phyloP scores from a whole-genome alignment of 2,113 vertebrate species.

The Oncorhynchus keta region DNA sequence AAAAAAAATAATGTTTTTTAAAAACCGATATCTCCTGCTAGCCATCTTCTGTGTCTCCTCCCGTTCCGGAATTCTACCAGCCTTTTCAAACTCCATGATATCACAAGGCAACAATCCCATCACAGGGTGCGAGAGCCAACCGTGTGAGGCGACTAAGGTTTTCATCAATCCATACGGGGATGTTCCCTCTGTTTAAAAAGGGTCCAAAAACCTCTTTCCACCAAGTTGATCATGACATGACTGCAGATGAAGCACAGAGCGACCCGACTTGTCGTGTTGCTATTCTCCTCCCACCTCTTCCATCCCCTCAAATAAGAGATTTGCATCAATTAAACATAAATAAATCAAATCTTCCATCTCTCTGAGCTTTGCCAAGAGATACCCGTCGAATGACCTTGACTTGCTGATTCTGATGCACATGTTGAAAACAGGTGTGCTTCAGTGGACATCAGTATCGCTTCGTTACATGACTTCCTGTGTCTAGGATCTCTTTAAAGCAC shows the following conservation, averaged over 20 bases:
- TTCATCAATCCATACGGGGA: constrained; percentile 55
- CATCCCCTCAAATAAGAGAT: too few species aligned
- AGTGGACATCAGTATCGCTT: background rate
- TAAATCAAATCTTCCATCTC: background rate
- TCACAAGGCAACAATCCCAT: constrained; percentile 53
- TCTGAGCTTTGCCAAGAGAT: too few species aligned
- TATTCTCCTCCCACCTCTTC: background rate
- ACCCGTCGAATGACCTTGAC: too few species aligned
- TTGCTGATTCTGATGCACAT: too few species aligned
- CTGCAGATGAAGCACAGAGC: constrained; percentile 27
- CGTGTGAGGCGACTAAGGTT: constrained; percentile 25
- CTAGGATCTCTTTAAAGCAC: background rate
- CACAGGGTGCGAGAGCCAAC: constrained; percentile 27
- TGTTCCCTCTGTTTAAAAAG: constrained; percentile 46
- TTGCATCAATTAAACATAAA: too few species aligned
- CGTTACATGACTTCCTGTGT: background rate
- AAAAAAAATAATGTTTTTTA: background rate
- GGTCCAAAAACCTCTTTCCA: constrained; percentile 53
- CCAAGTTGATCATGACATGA: constrained; percentile 45
- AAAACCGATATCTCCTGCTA: background rate
- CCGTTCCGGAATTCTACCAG: constrained; percentile 21
- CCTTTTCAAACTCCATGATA: background rate
- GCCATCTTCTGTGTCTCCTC: constrained; percentile 34
- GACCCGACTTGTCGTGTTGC: too few species aligned
- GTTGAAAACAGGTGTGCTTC: too few species aligned